A percentile compares a stretch with the other conserved stretches of the same genome.
Evolutionary conservation across 1,140 invertebrate species (phyloP).

Genomic region (Rhyzopertha dominica): DNA sequence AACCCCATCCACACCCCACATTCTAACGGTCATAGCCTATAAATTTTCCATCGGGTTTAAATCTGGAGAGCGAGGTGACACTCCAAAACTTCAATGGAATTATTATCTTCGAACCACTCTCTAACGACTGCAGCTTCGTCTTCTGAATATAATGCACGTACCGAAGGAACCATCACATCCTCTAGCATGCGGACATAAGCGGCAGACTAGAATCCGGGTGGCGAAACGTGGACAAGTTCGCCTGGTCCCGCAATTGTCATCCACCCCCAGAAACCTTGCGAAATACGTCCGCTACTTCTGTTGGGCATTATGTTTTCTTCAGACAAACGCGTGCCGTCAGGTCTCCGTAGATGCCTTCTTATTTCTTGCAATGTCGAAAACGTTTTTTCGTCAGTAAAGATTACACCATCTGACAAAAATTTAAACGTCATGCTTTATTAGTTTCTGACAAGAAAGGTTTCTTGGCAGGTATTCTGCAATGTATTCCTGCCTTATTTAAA

Average conservation of each 20-base stretch:
- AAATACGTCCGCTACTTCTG: slow-evolving; percentile 13
- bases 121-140: slow-evolving; percentile 3
- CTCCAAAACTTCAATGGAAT: slow-evolving; percentile 4
- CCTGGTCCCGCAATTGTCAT: slow-evolving; percentile 10
- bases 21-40: no score
- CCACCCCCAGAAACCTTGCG: slow-evolving; percentile 16
- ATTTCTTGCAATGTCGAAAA: background rate
- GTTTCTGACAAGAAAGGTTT: background rate
- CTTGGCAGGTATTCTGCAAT: background rate
- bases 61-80: slow-evolving; percentile 14
- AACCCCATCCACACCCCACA: no score
- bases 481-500: slow-evolving; percentile 1
- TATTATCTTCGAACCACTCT: slow-evolving; percentile 1
- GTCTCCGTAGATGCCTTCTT: slow-evolving; percentile 10
- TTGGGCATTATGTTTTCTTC: slow-evolving; percentile 9
- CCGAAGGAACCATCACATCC: slow-evolving; percentile 1
- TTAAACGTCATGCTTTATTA: background rate
- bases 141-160: background rate
- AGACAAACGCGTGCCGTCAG: slow-evolving; percentile 10
- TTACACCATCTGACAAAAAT: background rate
- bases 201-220: slow-evolving; percentile 3
- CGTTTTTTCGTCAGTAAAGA: slow-evolving; percentile 1
- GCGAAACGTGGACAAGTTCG: slow-evolving; percentile 12
- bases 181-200: background rate
- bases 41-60: slow-evolving; percentile 22